These are phyloP conservation scores for Eulemur albifrons DNA, from an alignment of 2,797 vertebrate species.

Conservation along the genomic window DNA sequence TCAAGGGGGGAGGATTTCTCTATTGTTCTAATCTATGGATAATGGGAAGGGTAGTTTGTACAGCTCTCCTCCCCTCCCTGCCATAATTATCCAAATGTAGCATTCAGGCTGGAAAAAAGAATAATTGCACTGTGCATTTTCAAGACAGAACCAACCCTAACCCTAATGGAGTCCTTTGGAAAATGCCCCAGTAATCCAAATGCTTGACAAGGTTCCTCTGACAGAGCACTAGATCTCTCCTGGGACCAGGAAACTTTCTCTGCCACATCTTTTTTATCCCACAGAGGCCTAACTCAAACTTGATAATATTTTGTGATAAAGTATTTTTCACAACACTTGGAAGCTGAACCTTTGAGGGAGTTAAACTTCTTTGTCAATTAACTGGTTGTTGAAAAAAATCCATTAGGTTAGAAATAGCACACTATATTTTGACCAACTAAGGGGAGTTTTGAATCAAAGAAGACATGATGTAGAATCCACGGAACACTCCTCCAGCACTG, in stretches of 20 bases:
- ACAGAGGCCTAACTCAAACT: not conserved
- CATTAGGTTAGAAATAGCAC: not conserved
- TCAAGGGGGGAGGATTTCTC: not conserved
- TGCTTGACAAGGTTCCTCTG: not conserved
- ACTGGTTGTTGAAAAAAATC: not conserved
- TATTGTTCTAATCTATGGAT: not conserved
- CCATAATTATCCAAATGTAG: not conserved
- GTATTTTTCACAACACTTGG: not conserved
- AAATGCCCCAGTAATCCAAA: not conserved
- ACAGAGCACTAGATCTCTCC: not conserved
- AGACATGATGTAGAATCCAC: not conserved
- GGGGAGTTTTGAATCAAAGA: conserved; percentile 36
- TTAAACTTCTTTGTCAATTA: conserved; percentile 8
- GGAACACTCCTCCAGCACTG: not conserved
- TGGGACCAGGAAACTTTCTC: not conserved
- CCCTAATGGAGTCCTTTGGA: not conserved
- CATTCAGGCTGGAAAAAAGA: not conserved
- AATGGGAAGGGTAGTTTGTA: not conserved
- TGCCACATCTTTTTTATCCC: not conserved
- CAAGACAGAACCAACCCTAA: not conserved
- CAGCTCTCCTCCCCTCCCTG: not conserved
- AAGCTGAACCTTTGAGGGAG: not conserved
- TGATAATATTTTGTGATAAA: not conserved
- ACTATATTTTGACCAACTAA: not conserved
- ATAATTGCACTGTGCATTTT: not conserved